Conservation (phyloP, 2,888 invertebrate genomes). For the Andrena camellia region DNA sequence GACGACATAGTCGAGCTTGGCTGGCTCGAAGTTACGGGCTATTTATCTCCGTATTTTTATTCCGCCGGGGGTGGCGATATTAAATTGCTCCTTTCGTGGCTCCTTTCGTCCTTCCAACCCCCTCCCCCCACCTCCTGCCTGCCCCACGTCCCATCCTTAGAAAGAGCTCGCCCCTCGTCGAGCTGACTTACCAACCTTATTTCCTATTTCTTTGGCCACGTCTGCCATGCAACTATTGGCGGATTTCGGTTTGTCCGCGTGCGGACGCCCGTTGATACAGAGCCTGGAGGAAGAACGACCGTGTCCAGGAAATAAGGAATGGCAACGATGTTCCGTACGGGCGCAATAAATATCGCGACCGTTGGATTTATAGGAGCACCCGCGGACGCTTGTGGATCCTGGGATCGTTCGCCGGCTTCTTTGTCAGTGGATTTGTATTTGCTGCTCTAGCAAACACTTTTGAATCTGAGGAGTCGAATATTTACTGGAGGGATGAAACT, state of each 20-base stretch:
- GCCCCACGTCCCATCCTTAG: slow-evolving; percentile 41
- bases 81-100: slow-evolving; percentile 80
- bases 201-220: slow-evolving; percentile 29
- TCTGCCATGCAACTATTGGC: slow-evolving; percentile 5
- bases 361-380: neutral
- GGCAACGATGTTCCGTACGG: neutral
- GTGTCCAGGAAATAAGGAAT: slow-evolving; percentile 15
- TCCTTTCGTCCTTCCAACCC: slow-evolving; percentile 9
- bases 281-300: neutral
- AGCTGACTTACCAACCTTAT: slow-evolving; percentile 29
- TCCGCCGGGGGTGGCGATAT: slow-evolving; percentile 80
- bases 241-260: neutral
- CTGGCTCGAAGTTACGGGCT: slow-evolving; percentile 65
- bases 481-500: neutral
- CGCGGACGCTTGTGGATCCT: neutral
- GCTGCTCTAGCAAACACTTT: neutral
- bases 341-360: slow-evolving; percentile 11
- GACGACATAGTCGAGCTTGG: slow-evolving; percentile 20
- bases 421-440: neutral
- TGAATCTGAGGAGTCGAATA: neutral
- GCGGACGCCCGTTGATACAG: slow-evolving; percentile 8
- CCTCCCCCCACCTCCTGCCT: slow-evolving; percentile 17
- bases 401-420: neutral
- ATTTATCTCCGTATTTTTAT: slow-evolving; percentile 82
- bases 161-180: neutral